Conservation (phyloP, 2,888 invertebrate species). For the Pandemis cinnamomeana region DNA sequence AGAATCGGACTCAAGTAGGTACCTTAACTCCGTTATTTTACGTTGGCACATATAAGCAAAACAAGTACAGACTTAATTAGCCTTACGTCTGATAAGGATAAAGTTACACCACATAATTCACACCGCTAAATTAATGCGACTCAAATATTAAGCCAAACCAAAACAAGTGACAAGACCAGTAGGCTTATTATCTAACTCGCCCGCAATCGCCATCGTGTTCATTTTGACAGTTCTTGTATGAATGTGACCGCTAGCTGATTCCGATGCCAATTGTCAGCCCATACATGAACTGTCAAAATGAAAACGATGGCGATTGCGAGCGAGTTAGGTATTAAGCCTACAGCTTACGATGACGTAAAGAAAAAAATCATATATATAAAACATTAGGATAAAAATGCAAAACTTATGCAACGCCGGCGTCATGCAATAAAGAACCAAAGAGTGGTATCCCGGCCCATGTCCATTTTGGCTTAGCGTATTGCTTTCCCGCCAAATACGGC, state of each 20-base stretch:
- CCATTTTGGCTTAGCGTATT: slow-evolving; percentile 79
- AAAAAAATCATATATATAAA: slow-evolving; percentile 40
- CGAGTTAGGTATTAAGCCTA: too few relatives aligned
- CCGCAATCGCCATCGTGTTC: too few relatives aligned
- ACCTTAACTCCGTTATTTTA: too few relatives aligned
- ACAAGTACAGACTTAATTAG: background rate
- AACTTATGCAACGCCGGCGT: slow-evolving; percentile 60
- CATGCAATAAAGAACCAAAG: slow-evolving; percentile 77
- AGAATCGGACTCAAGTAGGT: background rate
- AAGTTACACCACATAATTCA: slow-evolving; percentile 9
- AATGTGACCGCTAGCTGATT: too few relatives aligned
- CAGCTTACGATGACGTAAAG: slow-evolving; percentile 11
- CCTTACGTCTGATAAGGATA: slow-evolving; percentile 17
- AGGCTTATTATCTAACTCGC: too few relatives aligned
- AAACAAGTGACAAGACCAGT: slow-evolving; percentile 19
- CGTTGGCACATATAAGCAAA: background rate
- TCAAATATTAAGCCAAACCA: background rate
- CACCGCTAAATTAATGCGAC: slow-evolving; percentile 9
- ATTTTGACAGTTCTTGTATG: too few relatives aligned
- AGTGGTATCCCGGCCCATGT: slow-evolving; percentile 68
- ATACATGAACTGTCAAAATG: too few relatives aligned
- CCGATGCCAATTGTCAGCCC: too few relatives aligned
- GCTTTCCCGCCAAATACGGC: slow-evolving; percentile 83
- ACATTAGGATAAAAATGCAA: slow-evolving; percentile 64
- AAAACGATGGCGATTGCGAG: too few relatives aligned